Evolutionary conservation across 2,797 vertebrate species (phyloP).

Genomic region (Tapera naevia): DNA sequence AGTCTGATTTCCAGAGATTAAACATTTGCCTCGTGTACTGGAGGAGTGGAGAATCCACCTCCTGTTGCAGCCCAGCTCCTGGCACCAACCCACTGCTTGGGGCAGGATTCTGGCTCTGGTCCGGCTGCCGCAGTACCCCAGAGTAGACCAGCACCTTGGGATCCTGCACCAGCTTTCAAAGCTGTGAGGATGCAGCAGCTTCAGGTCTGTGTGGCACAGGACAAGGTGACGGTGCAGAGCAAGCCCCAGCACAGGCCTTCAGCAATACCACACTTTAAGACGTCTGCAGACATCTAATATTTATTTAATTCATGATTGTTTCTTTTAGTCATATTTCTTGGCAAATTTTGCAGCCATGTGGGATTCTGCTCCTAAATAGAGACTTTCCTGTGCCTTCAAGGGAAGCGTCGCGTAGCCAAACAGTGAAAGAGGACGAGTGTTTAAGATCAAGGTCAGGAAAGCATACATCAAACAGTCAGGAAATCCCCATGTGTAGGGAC

Average conservation of each 20-base stretch:
- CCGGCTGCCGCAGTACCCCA: too few species aligned
- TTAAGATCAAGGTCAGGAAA: not conserved
- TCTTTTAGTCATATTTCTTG: not conserved
- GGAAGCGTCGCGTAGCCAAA: not conserved
- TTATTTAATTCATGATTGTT: not conserved
- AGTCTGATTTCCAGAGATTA: not conserved
- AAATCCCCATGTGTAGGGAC: not conserved
- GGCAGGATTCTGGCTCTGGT: too few species aligned
- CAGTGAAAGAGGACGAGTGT: not conserved
- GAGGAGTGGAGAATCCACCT: not conserved
- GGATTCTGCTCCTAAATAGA: not conserved
- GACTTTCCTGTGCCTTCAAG: not conserved
- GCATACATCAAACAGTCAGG: not conserved
- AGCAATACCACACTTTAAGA: not conserved
- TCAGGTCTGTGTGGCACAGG: not conserved
- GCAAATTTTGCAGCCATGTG: not conserved
- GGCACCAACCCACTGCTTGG: too few species aligned
- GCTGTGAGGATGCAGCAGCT: accelerated
- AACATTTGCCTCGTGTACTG: not conserved
- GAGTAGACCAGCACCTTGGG: too few species aligned
- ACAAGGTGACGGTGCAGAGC: accelerated
- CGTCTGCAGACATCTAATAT: not conserved
- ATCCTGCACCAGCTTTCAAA: not conserved
- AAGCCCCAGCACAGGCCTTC: not conserved
- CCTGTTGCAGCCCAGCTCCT: too few species aligned